Evolutionary conservation across 2,113 vertebrate genomes (phyloP).

Genomic region (Peromyscus polionotus): DNA sequence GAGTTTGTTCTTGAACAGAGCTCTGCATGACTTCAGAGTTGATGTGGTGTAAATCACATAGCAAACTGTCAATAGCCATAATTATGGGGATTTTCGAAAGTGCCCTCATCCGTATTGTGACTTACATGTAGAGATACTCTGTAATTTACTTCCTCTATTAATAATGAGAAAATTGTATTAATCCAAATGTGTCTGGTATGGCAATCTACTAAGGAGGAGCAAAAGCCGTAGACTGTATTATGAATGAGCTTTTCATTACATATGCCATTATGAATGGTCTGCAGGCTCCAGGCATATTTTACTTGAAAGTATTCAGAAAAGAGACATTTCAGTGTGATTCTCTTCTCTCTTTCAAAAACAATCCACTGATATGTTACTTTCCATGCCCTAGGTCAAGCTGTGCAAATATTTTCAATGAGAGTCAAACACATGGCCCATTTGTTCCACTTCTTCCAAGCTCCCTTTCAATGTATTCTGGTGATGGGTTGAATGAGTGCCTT

Average conservation of each 20-base stretch:
- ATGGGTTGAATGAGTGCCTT: background rate
- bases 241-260: constrained; percentile 58
- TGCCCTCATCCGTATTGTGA: background rate
- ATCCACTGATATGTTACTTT: background rate
- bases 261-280: background rate
- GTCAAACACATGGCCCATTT: background rate
- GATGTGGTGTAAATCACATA: background rate
- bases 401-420: constrained; percentile 31
- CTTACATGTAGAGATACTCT: background rate
- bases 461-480: constrained; percentile 15
- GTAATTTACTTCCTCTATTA: constrained; percentile 18
- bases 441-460: constrained; percentile 1
- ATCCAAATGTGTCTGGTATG: background rate
- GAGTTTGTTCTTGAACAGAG: background rate
- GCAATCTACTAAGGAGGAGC: background rate
- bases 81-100: background rate
- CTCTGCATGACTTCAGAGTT: background rate
- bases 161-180: background rate
- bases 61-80: background rate
- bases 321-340: background rate
- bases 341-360: constrained; percentile 33
- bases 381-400: background rate
- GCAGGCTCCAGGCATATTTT: constrained; percentile 15
- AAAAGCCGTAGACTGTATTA: background rate
- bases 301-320: constrained; percentile 8